Conservation (phyloP, 1,140 invertebrate genomes). For the Asobara japonica region DNA sequence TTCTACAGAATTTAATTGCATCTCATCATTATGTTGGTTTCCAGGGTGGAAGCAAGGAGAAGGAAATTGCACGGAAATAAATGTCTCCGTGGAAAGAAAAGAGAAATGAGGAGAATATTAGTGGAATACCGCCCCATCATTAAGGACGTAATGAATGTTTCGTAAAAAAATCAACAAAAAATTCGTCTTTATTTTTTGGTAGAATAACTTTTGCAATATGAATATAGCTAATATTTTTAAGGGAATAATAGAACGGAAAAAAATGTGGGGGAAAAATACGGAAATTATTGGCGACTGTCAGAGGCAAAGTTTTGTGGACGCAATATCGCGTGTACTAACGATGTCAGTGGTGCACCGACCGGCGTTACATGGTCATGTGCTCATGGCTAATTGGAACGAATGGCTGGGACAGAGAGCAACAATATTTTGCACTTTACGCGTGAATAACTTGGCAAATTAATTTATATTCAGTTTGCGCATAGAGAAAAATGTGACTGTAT, state of each 20-base stretch:
- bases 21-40: neutral
- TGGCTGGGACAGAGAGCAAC: conserved; percentile 22
- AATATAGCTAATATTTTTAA: too few species aligned
- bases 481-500: too few species aligned
- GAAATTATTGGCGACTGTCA: neutral
- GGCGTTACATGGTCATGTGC: conserved; percentile 14
- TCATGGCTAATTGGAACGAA: conserved; percentile 40
- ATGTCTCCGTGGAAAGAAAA: neutral
- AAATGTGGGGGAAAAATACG: neutral
- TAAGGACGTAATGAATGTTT: too few species aligned
- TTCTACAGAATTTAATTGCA: neutral
- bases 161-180: too few species aligned
- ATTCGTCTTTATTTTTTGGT: too few species aligned
- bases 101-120: neutral
- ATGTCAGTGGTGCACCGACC: conserved; percentile 31
- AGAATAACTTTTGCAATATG: too few species aligned
- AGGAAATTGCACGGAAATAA: neutral
- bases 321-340: conserved; percentile 23
- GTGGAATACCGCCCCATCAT: neutral
- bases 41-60: neutral
- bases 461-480: neutral
- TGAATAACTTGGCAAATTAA: neutral
- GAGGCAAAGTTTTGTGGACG: conserved; percentile 7
- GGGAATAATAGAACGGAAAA: neutral
- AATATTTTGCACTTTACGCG: neutral